These are phyloP conservation scores for Pheosia tremula DNA, from an alignment of 2,888 invertebrate species.

Conservation along the genomic window DNA sequence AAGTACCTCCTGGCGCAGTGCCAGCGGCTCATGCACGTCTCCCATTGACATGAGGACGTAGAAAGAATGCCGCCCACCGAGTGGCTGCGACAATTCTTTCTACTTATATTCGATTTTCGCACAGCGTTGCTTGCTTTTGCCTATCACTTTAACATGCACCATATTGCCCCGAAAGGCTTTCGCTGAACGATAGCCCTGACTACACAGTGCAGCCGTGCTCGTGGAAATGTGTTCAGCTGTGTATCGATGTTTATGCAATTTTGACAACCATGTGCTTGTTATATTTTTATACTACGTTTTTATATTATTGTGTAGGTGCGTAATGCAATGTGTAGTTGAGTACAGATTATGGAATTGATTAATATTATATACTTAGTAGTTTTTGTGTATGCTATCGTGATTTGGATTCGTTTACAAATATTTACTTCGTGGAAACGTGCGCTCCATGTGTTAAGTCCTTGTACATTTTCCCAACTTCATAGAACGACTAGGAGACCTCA, in stretches of 20 bases:
- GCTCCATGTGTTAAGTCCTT: neutral
- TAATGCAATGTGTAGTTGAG: conserved; percentile 21
- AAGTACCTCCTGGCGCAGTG: conserved; percentile 73
- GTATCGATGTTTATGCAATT: conserved; percentile 23
- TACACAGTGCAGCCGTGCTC: conserved; percentile 34
- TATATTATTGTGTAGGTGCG: conserved; percentile 17
- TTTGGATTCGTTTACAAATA: conserved; percentile 30
- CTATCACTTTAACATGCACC: conserved; percentile 76
- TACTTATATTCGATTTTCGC: conserved; percentile 74
- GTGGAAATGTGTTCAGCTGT: conserved; percentile 36
- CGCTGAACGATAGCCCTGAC: conserved; percentile 46
- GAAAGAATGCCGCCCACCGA: conserved; percentile 61
- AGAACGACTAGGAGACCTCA: neutral
- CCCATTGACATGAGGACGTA: conserved; percentile 77
- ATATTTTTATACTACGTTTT: conserved; percentile 41
- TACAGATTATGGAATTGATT: conserved; percentile 37
- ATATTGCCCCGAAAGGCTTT: conserved; percentile 64
- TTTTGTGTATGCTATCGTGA: conserved; percentile 18
- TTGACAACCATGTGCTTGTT: conserved; percentile 34
- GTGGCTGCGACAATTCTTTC: conserved; percentile 71
- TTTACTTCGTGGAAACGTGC: conserved; percentile 9
- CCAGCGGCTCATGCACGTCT: conserved; percentile 63
- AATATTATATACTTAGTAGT: conserved; percentile 15
- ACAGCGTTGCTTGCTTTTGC: conserved; percentile 66
- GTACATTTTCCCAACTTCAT: conserved; percentile 15